Conservation (phyloP, 1,140 invertebrate species). For the Heliothis subflexa region DNA sequence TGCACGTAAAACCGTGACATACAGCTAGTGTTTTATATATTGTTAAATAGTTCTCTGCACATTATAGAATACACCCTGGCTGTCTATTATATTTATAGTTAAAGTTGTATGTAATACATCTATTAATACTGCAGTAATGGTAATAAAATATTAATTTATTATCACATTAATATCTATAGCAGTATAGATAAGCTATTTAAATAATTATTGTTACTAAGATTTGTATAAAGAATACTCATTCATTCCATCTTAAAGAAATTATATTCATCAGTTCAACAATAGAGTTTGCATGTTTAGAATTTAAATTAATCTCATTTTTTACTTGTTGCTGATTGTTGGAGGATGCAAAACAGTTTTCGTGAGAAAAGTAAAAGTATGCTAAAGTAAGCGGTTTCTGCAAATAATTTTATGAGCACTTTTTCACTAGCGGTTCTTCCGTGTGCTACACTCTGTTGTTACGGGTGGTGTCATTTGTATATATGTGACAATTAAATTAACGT, state of each 20-base stretch:
- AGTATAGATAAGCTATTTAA: constrained; percentile 19
- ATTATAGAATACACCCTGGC: background rate
- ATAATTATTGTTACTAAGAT: constrained; percentile 35
- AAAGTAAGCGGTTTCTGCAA: too few relatives aligned
- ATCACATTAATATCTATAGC: background rate
- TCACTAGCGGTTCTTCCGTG: too few relatives aligned
- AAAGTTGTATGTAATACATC: constrained; percentile 16
- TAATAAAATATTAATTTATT: background rate
- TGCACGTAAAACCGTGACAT: too few relatives aligned
- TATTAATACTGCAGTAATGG: constrained; percentile 1
- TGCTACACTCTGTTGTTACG: too few relatives aligned
- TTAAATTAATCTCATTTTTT: background rate
- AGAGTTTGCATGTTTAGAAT: background rate
- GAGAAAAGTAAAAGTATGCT: too few relatives aligned
- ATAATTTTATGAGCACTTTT: too few relatives aligned
- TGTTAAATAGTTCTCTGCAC: too few relatives aligned
- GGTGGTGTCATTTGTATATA: too few relatives aligned
- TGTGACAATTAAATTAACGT: too few relatives aligned
- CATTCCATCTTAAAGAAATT: constrained; percentile 41
- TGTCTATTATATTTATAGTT: background rate
- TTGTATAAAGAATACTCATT: constrained; percentile 52
- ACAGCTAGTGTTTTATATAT: too few relatives aligned
- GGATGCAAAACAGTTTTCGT: too few relatives aligned
- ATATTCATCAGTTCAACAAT: background rate
- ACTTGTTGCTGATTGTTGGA: too few relatives aligned